Evolutionary conservation across 2,888 invertebrate species (phyloP), one percentile per base, ranked within the genome.

Genomic region (Parnassius mnemosyne): DNA sequence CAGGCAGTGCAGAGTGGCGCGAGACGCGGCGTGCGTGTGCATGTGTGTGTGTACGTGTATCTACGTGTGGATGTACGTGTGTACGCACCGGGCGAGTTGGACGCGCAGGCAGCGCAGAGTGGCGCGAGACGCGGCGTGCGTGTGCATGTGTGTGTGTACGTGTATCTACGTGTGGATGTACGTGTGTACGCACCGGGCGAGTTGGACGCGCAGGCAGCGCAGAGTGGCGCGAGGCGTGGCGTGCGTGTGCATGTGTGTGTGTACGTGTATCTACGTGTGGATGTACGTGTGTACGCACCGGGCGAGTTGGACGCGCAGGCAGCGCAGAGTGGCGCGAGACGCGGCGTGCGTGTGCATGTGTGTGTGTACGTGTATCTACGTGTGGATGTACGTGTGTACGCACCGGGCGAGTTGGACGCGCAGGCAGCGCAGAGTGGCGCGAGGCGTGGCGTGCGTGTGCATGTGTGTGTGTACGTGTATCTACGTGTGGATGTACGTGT

Each of bases 381-480:
- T 34, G 34, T 7, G 34, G 7, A 5, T 34, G 34, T 5, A 34
- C 1, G 34, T 34, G 5, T 7, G 34, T 12, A 46, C 46, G 3
- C 1, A 52, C 57, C 62, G 53, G 73, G 71, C 20, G 75, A 43
- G 66, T 61, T 61, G 60, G 78, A 77, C 59, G 94, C 95, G 92
- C 98, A 98, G 63, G 94, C 94, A 78, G 96, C 95, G 85, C 98
- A 98, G 9, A 97, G 96, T 52, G 98, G 97, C 53, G 96, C 97
- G 61, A 95, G 93, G 74, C 94, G 94, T 71, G 95, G 95, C 52
- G 95, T 25, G 25, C 25, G 25, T 5, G 25, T 25, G 25, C 5
- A 2, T 5, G 5, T 25, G 3, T 25, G 25, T 5, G 25, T 25
- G 25, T 25, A 5, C 5, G 7, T 25, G 25, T 25, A 3, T 25